phyloP scores from a whole-genome alignment of 2,113 vertebrate species.

The western clawed frog (Xenopus tropicalis) region DNA sequence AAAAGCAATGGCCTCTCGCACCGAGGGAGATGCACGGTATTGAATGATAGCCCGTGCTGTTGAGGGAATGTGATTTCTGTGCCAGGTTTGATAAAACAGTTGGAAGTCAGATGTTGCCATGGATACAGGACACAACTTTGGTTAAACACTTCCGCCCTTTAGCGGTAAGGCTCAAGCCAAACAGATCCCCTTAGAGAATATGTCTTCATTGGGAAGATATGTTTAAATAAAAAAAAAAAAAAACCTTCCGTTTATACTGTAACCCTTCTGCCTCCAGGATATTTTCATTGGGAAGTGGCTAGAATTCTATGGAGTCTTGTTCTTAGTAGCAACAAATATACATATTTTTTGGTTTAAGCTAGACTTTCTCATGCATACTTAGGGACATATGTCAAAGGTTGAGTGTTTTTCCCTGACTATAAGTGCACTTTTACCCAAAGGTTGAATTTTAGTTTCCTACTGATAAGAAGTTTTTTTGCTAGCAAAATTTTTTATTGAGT shows the following conservation, averaged over 20 bases:
- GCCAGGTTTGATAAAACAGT: constrained; percentile 39
- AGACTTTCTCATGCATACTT: no score
- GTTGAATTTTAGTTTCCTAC: no score
- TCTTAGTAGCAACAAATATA: no score
- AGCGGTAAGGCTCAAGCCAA: constrained; percentile 25
- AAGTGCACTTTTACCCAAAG: no score
- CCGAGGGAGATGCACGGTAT: not conserved
- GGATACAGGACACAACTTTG: constrained; percentile 42
- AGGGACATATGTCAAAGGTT: no score
- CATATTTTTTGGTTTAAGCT: no score
- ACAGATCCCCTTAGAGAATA: constrained; percentile 31
- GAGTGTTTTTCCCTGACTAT: no score
- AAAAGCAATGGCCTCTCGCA: not conserved
- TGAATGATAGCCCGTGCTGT: constrained; percentile 23
- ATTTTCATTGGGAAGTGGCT: not conserved
- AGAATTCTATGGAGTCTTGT: no score
- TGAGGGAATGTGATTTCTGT: constrained; percentile 36
- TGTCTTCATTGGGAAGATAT: constrained; percentile 42
- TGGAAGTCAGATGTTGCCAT: constrained; percentile 38
- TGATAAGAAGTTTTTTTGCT: no score
- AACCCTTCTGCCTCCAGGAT: constrained; percentile 22
- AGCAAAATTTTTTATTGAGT: no score
- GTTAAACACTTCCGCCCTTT: constrained; percentile 46
- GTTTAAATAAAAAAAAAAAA: constrained; percentile 40
- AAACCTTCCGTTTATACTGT: constrained; percentile 10